phyloP scores from a whole-genome alignment of 2,888 invertebrate species.

The Microctonus hyperodae region DNA sequence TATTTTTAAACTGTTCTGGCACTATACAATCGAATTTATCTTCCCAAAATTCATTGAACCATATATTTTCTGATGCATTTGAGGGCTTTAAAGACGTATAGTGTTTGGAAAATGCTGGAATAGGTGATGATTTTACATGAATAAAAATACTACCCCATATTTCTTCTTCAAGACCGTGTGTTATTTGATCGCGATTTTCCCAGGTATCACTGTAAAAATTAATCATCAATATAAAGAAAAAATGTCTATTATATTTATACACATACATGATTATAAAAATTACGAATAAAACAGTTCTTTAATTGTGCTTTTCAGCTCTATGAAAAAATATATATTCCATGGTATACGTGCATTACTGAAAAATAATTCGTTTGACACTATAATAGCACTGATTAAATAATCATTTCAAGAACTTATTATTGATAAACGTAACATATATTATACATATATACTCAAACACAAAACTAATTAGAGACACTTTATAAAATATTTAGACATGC shows the following conservation, averaged over 20 bases:
- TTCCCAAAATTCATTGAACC: conserved; percentile 83
- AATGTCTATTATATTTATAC: background rate
- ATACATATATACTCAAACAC: no score
- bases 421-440: no score
- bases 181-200: conserved; percentile 79
- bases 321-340: no score
- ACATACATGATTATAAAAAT: background rate
- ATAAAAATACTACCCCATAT: conserved; percentile 78
- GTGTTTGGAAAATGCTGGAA: conserved; percentile 71
- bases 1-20: conserved; percentile 38
- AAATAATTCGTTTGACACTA: no score
- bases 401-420: no score
- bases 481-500: no score
- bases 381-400: no score
- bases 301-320: no score
- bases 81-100: conserved; percentile 73
- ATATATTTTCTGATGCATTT: conserved; percentile 74
- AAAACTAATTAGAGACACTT: no score
- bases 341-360: no score
- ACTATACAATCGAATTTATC: conserved; percentile 72
- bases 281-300: conserved; percentile 11
- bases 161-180: conserved; percentile 70
- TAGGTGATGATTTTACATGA: conserved; percentile 77
- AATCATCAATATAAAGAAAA: conserved; percentile 1
- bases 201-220: conserved; percentile 72